Conservation (phyloP, 1,140 invertebrate genomes). For the Drosophila nasuta region DNA sequence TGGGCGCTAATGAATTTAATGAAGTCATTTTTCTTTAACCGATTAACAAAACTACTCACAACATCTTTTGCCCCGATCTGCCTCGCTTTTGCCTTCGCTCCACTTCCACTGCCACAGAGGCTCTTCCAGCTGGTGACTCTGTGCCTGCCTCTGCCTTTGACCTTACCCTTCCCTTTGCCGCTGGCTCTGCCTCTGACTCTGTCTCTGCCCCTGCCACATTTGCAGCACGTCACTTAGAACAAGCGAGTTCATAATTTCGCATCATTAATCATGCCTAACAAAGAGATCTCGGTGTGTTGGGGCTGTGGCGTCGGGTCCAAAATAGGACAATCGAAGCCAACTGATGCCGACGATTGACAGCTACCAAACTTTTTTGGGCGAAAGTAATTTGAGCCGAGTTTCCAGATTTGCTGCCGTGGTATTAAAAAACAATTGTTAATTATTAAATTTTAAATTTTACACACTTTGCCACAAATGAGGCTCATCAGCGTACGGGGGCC, state of each 20-base stretch:
- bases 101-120: conserved; percentile 12
- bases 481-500: conserved; percentile 35
- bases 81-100: background rate
- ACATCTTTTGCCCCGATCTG: conserved; percentile 19
- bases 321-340: conserved; percentile 31
- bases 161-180: background rate
- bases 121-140: conserved; percentile 8
- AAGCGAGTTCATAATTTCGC: conserved; percentile 84
- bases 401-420: conserved; percentile 61
- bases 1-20: conserved; percentile 85
- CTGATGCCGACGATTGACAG: conserved; percentile 58
- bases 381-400: conserved; percentile 69
- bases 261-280: conserved; percentile 80
- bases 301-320: background rate
- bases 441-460: conserved; percentile 82
- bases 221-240: conserved; percentile 68
- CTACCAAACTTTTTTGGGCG: conserved; percentile 60
- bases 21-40: conserved; percentile 84
- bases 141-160: background rate
- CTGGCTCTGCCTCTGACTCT: background rate
- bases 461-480: conserved; percentile 74
- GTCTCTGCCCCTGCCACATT: conserved; percentile 9
- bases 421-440: conserved; percentile 83
- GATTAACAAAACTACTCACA: conserved; percentile 84
- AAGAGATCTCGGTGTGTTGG: conserved; percentile 59